Percentiles rank a stretch among this genome's conserved stretches.
Evolutionary conservation across 2,113 vertebrate genomes (phyloP).

Genomic region (Pollimyrus isidori): DNA sequence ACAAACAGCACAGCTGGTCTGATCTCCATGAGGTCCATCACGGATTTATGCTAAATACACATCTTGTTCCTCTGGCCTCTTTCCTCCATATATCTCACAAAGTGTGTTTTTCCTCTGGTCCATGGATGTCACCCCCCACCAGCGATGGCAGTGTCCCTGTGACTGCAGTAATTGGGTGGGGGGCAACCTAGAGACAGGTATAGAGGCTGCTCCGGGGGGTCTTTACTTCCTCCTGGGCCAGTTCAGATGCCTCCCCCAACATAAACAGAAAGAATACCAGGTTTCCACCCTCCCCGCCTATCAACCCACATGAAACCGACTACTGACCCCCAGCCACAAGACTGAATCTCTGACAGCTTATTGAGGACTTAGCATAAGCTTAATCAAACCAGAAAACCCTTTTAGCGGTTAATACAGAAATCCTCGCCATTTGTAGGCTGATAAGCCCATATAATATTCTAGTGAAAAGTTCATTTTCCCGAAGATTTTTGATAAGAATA

Average conservation of each 20-base stretch:
- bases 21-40: not conserved
- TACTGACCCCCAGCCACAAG: not conserved
- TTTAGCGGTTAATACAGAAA: not conserved
- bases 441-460: not conserved
- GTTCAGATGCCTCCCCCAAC: not conserved
- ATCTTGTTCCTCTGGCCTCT: not conserved
- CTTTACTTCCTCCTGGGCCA: not conserved
- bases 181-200: not conserved
- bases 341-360: not conserved
- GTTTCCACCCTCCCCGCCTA: not conserved
- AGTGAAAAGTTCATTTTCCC: not conserved
- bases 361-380: not conserved
- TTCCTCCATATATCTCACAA: not conserved
- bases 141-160: not conserved
- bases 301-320: not conserved
- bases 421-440: not conserved
- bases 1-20: not conserved
- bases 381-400: not conserved
- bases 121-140: not conserved
- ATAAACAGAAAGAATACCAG: not conserved
- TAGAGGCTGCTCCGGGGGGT: not conserved
- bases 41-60: not conserved
- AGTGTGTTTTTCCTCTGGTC: not conserved
- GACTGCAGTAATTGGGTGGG: not conserved
- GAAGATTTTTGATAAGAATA: constrained; percentile 6